These are phyloP conservation scores for Malthinus flaveolus DNA, from an alignment of 2,888 invertebrate genomes.

Conservation along the genomic window DNA sequence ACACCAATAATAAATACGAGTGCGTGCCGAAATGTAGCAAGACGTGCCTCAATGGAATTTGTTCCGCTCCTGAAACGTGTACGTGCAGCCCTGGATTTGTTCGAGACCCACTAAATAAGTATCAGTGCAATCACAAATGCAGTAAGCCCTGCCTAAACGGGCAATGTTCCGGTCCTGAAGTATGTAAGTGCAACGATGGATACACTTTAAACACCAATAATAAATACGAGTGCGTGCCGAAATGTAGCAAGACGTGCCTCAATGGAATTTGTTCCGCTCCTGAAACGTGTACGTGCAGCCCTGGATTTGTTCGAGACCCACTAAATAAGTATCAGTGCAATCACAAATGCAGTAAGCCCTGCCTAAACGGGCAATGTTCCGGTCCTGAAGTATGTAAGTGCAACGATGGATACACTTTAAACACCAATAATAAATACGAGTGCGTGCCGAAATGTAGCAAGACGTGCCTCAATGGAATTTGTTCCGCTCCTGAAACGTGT, in stretches of 20 bases:
- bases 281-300: conserved; percentile 32
- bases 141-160: conserved; percentile 33
- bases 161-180: conserved; percentile 38
- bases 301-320: conserved; percentile 5
- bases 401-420: conserved; percentile 10
- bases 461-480: conserved; percentile 55
- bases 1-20: too few relatives aligned
- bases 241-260: conserved; percentile 33
- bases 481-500: conserved; percentile 45
- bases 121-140: too few relatives aligned
- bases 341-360: conserved; percentile 26
- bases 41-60: conserved; percentile 35
- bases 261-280: conserved; percentile 34
- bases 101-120: background rate
- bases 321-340: conserved; percentile 23
- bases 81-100: conserved; percentile 29
- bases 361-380: conserved; percentile 25
- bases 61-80: conserved; percentile 35
- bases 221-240: conserved; percentile 43
- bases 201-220: conserved; percentile 12
- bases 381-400: conserved; percentile 32
- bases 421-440: conserved; percentile 32
- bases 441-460: conserved; percentile 41
- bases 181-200: conserved; percentile 46
- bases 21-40: conserved; percentile 32